Percentiles rank a stretch among this genome's conserved stretches.
Evolutionary conservation across 2,113 vertebrate genomes (phyloP).

Genomic region (Neolamprologus sp.): DNA sequence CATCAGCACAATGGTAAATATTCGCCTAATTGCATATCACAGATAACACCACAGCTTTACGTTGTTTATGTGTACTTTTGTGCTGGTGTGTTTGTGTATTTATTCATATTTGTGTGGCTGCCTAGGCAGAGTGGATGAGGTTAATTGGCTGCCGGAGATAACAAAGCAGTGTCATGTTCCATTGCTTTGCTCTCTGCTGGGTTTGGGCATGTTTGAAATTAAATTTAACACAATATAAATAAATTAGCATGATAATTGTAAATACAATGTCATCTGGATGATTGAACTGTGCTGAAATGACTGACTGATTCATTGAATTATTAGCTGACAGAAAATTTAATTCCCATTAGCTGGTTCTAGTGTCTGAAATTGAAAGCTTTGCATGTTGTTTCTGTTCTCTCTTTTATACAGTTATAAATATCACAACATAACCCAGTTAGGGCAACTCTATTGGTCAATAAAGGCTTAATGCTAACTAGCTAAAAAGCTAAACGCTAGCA

Average conservation of each 20-base stretch:
- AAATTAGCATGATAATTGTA: constrained; percentile 3
- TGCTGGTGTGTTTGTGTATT: constrained; percentile 4
- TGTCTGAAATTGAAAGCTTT: neutral
- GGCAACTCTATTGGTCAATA: neutral
- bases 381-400: neutral
- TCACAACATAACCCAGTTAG: neutral
- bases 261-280: neutral
- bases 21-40: constrained; percentile 48
- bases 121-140: neutral
- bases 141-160: constrained; percentile 51
- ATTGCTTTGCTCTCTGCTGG: constrained; percentile 8
- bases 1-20: constrained; percentile 52
- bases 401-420: neutral
- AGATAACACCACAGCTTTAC: constrained; percentile 32
- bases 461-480: neutral
- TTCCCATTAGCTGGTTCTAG: neutral
- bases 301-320: neutral
- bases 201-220: neutral
- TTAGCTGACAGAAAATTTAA: neutral
- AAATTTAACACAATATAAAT: constrained; percentile 7
- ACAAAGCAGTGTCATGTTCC: constrained; percentile 19
- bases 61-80: neutral
- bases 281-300: neutral
- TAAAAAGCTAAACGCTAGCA: neutral
- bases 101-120: neutral